Percentiles rank a stretch among this genome's conserved stretches.
Conservation (phyloP, 2,113 vertebrate species). For the Indri indri region DNA sequence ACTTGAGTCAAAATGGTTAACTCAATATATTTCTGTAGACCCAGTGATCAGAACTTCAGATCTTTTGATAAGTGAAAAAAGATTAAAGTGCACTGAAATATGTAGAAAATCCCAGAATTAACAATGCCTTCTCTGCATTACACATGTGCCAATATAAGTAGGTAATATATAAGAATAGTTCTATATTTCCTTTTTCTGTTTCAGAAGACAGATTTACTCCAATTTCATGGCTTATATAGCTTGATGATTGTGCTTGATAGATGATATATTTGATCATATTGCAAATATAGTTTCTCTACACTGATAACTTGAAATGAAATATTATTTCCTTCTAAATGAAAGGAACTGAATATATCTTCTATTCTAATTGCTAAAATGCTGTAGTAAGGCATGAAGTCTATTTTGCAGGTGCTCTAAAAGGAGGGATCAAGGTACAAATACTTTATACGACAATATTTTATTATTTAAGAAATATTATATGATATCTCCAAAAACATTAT, state of each 20-base stretch:
- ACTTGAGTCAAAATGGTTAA: neutral
- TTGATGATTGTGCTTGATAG: conserved; percentile 14
- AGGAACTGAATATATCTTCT: conserved; percentile 49
- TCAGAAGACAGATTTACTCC: conserved; percentile 44
- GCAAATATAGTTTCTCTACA: conserved; percentile 22
- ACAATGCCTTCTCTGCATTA: neutral
- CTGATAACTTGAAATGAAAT: conserved; percentile 56
- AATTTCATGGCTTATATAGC: conserved; percentile 47
- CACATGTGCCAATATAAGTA: neutral
- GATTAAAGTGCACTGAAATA: neutral
- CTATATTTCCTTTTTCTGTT: conserved; percentile 47
- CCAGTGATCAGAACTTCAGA: neutral
- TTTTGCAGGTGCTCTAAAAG: neutral
- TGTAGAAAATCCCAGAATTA: neutral
- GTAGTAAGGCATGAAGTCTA: conserved; percentile 27
- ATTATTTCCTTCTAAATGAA: conserved; percentile 58
- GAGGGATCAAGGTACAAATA: neutral
- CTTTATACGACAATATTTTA: neutral
- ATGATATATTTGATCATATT: conserved; percentile 44
- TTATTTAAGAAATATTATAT: conserved; percentile 10
- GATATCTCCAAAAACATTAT: conserved; percentile 13
- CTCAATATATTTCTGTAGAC: neutral
- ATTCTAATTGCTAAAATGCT: conserved; percentile 38
- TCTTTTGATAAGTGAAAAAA: neutral
- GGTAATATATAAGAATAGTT: neutral